phyloP scores from a whole-genome alignment of 2,113 vertebrate genomes.

The Aptenodytes forsteri region DNA sequence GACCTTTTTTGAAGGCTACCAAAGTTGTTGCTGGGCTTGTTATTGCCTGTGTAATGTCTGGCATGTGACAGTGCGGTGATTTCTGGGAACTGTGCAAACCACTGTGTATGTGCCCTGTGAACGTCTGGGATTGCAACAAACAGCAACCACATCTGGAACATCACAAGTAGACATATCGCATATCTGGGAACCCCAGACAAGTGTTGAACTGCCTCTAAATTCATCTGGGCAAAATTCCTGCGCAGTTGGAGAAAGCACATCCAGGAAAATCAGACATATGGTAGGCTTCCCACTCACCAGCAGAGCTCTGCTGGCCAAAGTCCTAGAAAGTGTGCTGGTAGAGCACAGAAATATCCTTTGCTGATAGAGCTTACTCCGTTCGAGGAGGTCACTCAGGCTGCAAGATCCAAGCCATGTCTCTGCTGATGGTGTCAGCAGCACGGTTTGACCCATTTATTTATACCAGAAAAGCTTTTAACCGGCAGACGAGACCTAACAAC shows the following conservation, averaged over 20 bases:
- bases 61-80: not conserved
- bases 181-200: conserved; percentile 36
- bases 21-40: not conserved
- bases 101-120: not conserved
- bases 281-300: conserved; percentile 56
- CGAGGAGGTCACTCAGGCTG: not conserved
- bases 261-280: conserved; percentile 54
- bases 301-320: conserved; percentile 45
- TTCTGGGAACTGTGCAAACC: not conserved
- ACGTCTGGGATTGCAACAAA: not conserved
- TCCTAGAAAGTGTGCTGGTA: conserved; percentile 52
- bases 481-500: not conserved
- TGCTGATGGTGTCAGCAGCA: not conserved
- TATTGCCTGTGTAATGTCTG: not conserved
- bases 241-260: conserved; percentile 21
- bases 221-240: conserved; percentile 31
- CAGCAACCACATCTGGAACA: not conserved
- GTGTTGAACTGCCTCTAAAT: not conserved
- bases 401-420: conserved; percentile 13
- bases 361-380: not conserved
- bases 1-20: not conserved
- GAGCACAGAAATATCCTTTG: conserved; percentile 4
- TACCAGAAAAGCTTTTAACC: not conserved
- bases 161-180: not conserved
- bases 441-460: not conserved